Evolutionary conservation across 2,888 invertebrate genomes (phyloP).

Genomic region (Zaprionus bogoriensis): DNA sequence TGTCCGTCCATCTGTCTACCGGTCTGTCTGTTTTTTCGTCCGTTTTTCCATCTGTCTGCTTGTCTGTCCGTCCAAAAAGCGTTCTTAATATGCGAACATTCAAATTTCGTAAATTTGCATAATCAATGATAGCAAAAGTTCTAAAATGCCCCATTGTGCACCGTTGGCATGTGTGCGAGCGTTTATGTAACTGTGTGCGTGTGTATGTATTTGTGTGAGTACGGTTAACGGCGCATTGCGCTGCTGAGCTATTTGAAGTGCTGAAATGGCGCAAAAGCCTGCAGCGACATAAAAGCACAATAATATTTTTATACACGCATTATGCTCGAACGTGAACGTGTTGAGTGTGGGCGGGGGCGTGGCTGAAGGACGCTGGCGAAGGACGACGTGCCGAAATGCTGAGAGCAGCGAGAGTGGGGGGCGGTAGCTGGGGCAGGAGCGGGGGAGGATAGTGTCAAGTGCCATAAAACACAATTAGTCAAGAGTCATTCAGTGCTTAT

Average conservation of each 20-base stretch:
- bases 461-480: constrained; percentile 66
- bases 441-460: constrained; percentile 42
- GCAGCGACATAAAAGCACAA: constrained; percentile 50
- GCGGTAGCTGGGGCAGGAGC: neutral
- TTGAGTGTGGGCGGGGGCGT: neutral
- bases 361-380: neutral
- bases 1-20: too few relatives aligned
- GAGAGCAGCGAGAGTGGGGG: neutral
- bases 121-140: too few relatives aligned
- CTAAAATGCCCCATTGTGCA: too few relatives aligned
- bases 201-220: constrained; percentile 1
- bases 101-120: too few relatives aligned
- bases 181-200: too few relatives aligned
- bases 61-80: too few relatives aligned
- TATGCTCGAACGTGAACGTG: constrained; percentile 32
- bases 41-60: too few relatives aligned
- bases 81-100: too few relatives aligned
- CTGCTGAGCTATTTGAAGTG: constrained; percentile 38
- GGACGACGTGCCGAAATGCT: constrained; percentile 20
- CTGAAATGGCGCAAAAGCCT: constrained; percentile 47
- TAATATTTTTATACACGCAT: constrained; percentile 50
- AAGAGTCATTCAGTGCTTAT: constrained; percentile 39
- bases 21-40: too few relatives aligned
- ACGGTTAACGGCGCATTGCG: constrained; percentile 24
- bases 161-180: too few relatives aligned